A percentile compares a stretch with the other conserved stretches of the same genome.
Evolutionary conservation across 2,797 vertebrate species (phyloP).

Genomic region (Brachyrhaphis roseni): DNA sequence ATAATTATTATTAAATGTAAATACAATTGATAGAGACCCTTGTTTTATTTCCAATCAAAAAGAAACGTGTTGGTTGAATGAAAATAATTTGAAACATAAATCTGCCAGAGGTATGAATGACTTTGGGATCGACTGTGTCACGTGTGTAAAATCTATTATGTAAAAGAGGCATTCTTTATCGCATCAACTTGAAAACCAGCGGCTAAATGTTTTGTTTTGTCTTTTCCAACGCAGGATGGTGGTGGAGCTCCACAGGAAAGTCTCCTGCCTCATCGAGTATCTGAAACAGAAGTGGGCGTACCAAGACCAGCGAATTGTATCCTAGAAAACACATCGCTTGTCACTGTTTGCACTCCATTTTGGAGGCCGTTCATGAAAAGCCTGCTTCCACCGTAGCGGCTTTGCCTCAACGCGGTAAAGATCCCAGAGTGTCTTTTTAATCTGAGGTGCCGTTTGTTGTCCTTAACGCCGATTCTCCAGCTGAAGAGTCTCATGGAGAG

Average conservation of each 20-base stretch:
- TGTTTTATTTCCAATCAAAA: neutral
- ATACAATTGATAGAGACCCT: neutral
- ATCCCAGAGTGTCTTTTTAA: neutral
- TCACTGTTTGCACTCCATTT: neutral
- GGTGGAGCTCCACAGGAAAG: constrained; percentile 96
- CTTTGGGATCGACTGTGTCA: neutral
- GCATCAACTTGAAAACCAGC: neutral
- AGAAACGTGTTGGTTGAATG: neutral
- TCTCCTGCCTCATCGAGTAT: constrained; percentile 97
- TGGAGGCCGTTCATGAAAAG: neutral
- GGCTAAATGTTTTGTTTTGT: neutral
- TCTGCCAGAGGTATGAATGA: neutral
- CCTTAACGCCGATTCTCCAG: constrained; percentile 79
- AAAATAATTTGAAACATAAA: neutral
- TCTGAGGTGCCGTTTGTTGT: neutral
- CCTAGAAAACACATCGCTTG: constrained; percentile 70
- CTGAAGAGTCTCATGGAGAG: constrained; percentile 92
- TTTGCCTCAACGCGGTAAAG: neutral
- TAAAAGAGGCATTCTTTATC: neutral
- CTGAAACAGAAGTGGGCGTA: constrained; percentile 97
- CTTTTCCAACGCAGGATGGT: constrained; percentile 87
- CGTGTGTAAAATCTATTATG: neutral
- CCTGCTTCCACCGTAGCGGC: neutral
- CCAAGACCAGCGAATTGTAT: constrained; percentile 96
- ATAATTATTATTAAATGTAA: neutral